A percentile compares a stretch with the other conserved stretches of the same genome.
phyloP scores from a whole-genome alignment of 2,113 vertebrate species.

The Engystomops pustulosus region DNA sequence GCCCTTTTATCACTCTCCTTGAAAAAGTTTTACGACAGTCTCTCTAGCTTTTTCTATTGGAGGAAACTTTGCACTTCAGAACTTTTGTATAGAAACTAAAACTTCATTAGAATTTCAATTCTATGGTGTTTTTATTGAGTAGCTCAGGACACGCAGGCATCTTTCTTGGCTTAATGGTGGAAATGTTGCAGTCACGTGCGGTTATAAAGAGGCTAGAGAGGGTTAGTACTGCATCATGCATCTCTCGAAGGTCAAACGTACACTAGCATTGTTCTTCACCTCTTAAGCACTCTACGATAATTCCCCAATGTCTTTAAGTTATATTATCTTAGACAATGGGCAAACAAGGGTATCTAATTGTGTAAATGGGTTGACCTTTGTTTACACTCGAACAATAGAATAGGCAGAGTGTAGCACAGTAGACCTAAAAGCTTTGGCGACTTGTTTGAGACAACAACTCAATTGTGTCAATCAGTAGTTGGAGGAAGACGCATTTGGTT shows the following conservation, averaged over 20 bases:
- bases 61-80: constrained; percentile 23
- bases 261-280: neutral
- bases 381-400: neutral
- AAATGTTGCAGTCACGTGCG: neutral
- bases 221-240: constrained; percentile 22
- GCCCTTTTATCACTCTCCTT: neutral
- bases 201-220: neutral
- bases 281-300: neutral
- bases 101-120: constrained; percentile 23
- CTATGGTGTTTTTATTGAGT: neutral
- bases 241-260: neutral
- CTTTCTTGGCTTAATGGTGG: neutral
- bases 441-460: neutral
- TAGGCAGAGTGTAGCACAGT: too few relatives aligned
- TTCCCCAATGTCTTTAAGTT: neutral
- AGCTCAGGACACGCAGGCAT: neutral
- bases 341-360: too few relatives aligned
- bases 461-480: neutral
- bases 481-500: neutral
- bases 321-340: neutral
- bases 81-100: neutral
- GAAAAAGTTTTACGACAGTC: neutral
- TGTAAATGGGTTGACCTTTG: constrained; percentile 1
- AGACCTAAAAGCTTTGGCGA: neutral
- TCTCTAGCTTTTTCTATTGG: neutral